Percentiles rank a stretch among this genome's conserved stretches.
These are phyloP conservation scores for Sebastes taczanowskii DNA, from an alignment of 2,797 vertebrate species.

Conservation along the genomic window DNA sequence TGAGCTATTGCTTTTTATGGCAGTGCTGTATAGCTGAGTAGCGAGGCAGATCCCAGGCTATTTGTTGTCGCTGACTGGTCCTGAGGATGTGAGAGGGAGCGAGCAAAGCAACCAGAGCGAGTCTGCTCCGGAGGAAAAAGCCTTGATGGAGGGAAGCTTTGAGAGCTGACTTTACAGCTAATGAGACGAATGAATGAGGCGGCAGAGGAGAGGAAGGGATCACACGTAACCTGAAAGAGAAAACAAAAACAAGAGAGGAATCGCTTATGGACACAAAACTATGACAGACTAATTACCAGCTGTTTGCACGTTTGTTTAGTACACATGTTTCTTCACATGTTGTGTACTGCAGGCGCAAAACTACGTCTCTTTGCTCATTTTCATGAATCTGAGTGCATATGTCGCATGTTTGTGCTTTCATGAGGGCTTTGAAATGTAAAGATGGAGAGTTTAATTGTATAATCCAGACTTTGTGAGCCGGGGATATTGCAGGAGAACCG, in stretches of 20 bases:
- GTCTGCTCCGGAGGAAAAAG: constrained; percentile 30
- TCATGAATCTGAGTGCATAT: neutral
- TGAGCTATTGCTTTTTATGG: constrained; percentile 1
- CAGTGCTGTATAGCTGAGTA: neutral
- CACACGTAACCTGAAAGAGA: constrained; percentile 21
- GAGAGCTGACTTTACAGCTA: constrained; percentile 34
- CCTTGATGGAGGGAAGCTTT: constrained; percentile 40
- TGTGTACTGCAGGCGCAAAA: neutral
- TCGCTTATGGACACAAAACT: constrained; percentile 2
- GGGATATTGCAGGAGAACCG: constrained; percentile 48
- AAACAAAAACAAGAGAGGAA: neutral
- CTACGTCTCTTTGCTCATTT: neutral
- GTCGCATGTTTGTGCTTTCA: constrained; percentile 38
- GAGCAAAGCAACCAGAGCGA: constrained; percentile 31
- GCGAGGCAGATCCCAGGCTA: constrained; percentile 13
- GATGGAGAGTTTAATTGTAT: constrained; percentile 64
- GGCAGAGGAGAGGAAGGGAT: neutral
- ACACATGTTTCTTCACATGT: neutral
- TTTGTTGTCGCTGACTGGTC: constrained; percentile 40
- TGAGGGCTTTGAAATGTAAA: constrained; percentile 67
- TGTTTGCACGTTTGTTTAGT: constrained; percentile 22
- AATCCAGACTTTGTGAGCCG: constrained; percentile 56
- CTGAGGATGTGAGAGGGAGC: constrained; percentile 41
- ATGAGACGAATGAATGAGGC: constrained; percentile 54
- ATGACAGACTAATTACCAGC: constrained; percentile 12